Evolutionary conservation across 1,140 invertebrate genomes (phyloP), one percentile per base, ranked within the genome.

Genomic region (Drosophila murphyi): DNA sequence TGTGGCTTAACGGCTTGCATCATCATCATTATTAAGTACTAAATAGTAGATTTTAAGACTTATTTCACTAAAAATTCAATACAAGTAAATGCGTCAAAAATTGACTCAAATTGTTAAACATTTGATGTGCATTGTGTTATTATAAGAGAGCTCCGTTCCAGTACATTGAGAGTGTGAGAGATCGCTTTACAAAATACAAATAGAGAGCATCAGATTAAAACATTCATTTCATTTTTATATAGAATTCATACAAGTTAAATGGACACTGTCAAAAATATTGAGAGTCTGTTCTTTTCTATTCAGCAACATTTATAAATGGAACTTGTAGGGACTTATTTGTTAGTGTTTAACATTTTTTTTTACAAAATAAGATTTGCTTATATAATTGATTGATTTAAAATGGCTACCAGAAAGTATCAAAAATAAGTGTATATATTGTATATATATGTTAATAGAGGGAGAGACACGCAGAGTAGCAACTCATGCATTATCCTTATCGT

Each of bases 11-110:
- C 67, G 39, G 29, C 47, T 56, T 57, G 57, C 48, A 57, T 52
- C 62, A 79, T 57, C 59, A 70, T 52, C 62, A 79, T 57, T 55
- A 70, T 69, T 88, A 83, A 83, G 80, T 83, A 78, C 72, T 77
- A 77, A 62, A 63, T 71, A 43, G 59, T 56, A 68, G 78, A 76
- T 70, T 51, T 78, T 51, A 63, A 76, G 56, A 75, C 82, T 82
- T 90, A 90, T 68, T 37, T 51, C 29, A 61, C 69, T 89, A 86
- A 55, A 80, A 90, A 81, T 89, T 85, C 69, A 74, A 81, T 90
- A 90, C 51, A 77, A 72, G 78, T 90, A 91, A 92, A 91, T 90
- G 83, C 81, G 82, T 88, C 90, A 91, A 90, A 91, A 90, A 90
- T 91, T 92, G 90, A 91, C 86, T 83, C 63, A 82, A 82, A 68